A percentile compares a stretch with the other conserved stretches of the same genome.
Conservation (phyloP, 2,113 vertebrate genomes). For the Sinocyclocheilus anshuiensis region DNA sequence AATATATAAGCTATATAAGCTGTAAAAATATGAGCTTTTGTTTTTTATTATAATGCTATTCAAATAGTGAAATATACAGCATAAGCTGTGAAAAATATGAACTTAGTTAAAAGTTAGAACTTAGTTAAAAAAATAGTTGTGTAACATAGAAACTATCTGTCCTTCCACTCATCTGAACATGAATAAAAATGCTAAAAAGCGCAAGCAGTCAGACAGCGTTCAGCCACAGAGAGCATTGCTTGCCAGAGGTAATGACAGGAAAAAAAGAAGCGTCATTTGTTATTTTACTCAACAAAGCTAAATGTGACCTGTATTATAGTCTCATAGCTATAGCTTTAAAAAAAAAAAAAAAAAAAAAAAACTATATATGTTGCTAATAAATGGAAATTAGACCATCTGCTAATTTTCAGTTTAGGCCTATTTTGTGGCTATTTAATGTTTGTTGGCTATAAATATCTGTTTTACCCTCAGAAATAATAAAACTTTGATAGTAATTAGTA, state of each 20-base stretch:
- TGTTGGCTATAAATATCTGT: neutral
- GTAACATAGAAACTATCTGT: neutral
- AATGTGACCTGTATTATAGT: neutral
- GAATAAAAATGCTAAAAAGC: neutral
- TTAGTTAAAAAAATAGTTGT: neutral
- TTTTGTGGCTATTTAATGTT: neutral
- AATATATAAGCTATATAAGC: neutral
- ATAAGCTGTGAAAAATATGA: neutral
- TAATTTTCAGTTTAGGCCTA: neutral
- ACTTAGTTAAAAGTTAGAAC: neutral
- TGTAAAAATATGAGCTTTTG: neutral
- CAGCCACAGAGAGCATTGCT: neutral
- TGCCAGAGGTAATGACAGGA: neutral
- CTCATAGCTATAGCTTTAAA: neutral
- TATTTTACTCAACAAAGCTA: constrained; percentile 7
- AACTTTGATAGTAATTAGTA: neutral
- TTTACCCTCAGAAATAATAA: neutral
- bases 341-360: neutral
- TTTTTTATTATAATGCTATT: no score
- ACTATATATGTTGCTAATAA: neutral
- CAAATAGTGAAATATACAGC: neutral
- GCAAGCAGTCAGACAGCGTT: neutral
- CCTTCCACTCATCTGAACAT: neutral
- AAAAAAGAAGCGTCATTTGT: neutral
- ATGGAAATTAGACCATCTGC: neutral